phyloP scores from a whole-genome alignment of 2,797 vertebrate species.

The Streptopelia turtur region DNA sequence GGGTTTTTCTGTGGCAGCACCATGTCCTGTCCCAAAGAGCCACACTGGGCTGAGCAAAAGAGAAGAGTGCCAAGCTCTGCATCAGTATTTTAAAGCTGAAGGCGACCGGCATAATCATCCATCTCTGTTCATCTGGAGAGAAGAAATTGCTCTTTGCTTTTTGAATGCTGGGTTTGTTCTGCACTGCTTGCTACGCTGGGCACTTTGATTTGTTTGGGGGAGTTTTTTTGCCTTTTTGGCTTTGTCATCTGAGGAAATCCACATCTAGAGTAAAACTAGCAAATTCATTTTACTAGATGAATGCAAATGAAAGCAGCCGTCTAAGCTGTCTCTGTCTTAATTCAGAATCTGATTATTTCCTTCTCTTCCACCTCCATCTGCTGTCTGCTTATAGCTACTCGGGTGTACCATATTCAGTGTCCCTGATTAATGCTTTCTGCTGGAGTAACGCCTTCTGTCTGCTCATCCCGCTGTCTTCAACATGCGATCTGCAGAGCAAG shows the following conservation, averaged over 20 bases:
- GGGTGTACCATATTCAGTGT: background rate
- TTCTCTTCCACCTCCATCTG: conserved; percentile 11
- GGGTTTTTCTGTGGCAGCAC: background rate
- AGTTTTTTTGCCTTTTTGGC: background rate
- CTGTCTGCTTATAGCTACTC: background rate
- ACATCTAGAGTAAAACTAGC: background rate
- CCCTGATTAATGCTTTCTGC: background rate
- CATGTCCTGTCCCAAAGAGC: background rate
- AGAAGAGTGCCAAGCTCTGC: background rate
- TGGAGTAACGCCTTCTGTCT: background rate
- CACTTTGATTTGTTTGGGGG: background rate
- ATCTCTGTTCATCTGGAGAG: background rate
- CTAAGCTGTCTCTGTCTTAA: background rate
- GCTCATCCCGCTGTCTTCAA: background rate
- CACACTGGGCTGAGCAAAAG: background rate
- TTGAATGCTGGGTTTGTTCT: background rate
- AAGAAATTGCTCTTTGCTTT: background rate
- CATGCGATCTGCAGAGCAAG: background rate
- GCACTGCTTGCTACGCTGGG: background rate
- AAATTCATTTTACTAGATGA: background rate
- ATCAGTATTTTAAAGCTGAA: background rate
- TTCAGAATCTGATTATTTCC: background rate
- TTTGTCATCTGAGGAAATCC: background rate
- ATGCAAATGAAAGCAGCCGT: background rate
- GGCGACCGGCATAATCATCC: background rate